A percentile compares a stretch with the other conserved stretches of the same genome.
phyloP scores from a whole-genome alignment of 2,113 vertebrate species.

The Tenrec ecaudatus region DNA sequence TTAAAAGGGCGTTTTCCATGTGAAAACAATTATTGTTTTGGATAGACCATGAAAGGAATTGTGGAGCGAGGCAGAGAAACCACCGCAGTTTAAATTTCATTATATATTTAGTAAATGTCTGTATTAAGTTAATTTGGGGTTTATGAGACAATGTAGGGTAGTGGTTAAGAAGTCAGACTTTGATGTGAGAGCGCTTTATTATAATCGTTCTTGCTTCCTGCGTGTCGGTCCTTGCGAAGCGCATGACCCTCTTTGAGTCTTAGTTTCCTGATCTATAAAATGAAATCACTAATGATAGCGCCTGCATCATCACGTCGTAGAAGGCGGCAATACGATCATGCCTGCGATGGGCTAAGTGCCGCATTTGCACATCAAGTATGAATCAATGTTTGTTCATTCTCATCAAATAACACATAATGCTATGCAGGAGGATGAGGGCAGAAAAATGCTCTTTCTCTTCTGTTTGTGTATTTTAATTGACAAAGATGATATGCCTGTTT shows the following conservation, averaged over 20 bases:
- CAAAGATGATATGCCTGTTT: slow-evolving; percentile 20
- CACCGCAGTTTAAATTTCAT: not conserved
- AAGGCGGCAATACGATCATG: not conserved
- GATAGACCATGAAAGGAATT: slow-evolving; percentile 1
- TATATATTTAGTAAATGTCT: slow-evolving; percentile 19
- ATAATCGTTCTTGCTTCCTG: not conserved
- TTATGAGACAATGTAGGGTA: not conserved
- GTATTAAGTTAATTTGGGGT: slow-evolving; percentile 18
- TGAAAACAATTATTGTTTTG: slow-evolving; percentile 51
- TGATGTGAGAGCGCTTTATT: not conserved
- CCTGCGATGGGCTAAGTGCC: not conserved
- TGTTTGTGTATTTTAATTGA: slow-evolving; percentile 31
- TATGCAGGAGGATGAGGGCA: slow-evolving; percentile 16
- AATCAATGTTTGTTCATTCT: slow-evolving; percentile 14
- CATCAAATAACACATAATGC: slow-evolving; percentile 36
- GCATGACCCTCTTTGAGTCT: not conserved
- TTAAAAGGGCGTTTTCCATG: slow-evolving; percentile 24
- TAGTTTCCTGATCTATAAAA: slow-evolving; percentile 50
- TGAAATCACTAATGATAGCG: slow-evolving; percentile 51
- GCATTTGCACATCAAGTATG: slow-evolving; percentile 5
- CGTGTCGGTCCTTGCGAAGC: slow-evolving; percentile 52
- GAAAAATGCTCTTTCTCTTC: slow-evolving; percentile 49
- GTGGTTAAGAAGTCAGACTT: slow-evolving; percentile 9
- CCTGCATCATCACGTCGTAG: not conserved
- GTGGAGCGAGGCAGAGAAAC: slow-evolving; percentile 41